Evolutionary conservation across 2,113 vertebrate species (phyloP).

Genomic region (Ramphastos sulfuratus): DNA sequence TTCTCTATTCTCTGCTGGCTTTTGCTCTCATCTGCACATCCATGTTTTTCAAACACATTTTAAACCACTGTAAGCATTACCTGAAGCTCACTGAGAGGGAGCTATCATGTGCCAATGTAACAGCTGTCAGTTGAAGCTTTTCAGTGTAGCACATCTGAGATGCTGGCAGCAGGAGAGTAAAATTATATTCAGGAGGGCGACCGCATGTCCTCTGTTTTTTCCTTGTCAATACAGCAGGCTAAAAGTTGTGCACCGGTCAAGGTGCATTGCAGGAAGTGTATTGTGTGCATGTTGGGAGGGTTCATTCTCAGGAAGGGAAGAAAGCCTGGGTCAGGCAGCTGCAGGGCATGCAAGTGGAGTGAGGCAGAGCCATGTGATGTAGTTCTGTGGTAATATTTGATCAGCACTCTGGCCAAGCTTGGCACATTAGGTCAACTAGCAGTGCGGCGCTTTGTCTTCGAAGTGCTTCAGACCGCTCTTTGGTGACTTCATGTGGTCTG

Average conservation of each 20-base stretch:
- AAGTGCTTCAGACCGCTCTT: neutral
- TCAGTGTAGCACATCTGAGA: too few relatives aligned
- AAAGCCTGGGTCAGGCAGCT: neutral
- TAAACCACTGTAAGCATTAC: too few relatives aligned
- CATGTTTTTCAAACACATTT: too few relatives aligned
- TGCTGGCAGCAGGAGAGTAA: too few relatives aligned
- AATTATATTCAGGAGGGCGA: neutral
- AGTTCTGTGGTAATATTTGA: neutral
- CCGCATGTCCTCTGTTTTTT: accelerated
- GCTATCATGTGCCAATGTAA: too few relatives aligned
- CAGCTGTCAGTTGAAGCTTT: too few relatives aligned
- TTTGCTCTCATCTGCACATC: too few relatives aligned
- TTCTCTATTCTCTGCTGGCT: too few relatives aligned
- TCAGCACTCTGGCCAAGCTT: neutral
- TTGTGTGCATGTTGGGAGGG: accelerated
- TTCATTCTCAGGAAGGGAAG: neutral
- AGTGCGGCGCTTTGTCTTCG: neutral
- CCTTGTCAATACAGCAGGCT: neutral
- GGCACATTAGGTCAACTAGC: neutral
- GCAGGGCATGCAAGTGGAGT: neutral
- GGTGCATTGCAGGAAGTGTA: neutral
- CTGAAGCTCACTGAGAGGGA: too few relatives aligned
- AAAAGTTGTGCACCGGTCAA: accelerated
- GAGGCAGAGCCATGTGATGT: neutral
- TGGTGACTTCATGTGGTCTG: neutral